Evolutionary conservation across 30 jellyfish, hydroid and myxozoan species (phyloP).

Genomic region (Pelagia noctiluca): DNA sequence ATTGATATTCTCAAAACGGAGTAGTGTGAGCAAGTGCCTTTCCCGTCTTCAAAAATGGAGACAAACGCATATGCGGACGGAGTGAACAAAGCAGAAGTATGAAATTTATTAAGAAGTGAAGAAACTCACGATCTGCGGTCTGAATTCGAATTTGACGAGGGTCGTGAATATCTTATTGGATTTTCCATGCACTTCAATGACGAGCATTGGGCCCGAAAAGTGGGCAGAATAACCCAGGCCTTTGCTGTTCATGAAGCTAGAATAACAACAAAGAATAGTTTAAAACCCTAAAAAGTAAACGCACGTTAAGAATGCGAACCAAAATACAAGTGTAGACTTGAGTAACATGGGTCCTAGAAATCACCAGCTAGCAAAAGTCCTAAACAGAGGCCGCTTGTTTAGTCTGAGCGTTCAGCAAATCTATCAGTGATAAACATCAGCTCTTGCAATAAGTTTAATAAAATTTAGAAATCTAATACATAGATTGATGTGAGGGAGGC

Average conservation of each 20-base stretch:
- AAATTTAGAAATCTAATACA: no score
- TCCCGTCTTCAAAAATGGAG: no score
- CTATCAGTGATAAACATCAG: no score
- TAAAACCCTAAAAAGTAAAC: neutral
- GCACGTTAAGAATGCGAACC: neutral
- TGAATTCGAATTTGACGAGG: slow-evolving; percentile 88
- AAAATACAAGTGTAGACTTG: no score
- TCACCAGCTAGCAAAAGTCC: no score
- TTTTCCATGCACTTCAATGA: slow-evolving; percentile 90
- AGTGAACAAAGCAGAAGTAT: neutral
- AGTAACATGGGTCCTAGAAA: no score
- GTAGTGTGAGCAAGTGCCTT: no score
- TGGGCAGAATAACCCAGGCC: slow-evolving; percentile 96
- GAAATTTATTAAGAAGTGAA: neutral
- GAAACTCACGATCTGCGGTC: slow-evolving; percentile 90
- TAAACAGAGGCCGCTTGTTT: no score
- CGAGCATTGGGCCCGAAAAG: slow-evolving; percentile 99
- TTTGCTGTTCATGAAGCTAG: slow-evolving; percentile 83
- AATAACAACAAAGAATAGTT: neutral
- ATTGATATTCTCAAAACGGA: no score
- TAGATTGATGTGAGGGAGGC: no score
- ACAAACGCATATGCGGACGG: neutral
- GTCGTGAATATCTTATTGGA: slow-evolving; percentile 76
- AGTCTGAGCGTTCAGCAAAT: no score
- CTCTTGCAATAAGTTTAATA: no score